Base-by-base conservation (phyloP, 2,113 vertebrate species). In the Balaenoptera acutorostrata region DNA sequence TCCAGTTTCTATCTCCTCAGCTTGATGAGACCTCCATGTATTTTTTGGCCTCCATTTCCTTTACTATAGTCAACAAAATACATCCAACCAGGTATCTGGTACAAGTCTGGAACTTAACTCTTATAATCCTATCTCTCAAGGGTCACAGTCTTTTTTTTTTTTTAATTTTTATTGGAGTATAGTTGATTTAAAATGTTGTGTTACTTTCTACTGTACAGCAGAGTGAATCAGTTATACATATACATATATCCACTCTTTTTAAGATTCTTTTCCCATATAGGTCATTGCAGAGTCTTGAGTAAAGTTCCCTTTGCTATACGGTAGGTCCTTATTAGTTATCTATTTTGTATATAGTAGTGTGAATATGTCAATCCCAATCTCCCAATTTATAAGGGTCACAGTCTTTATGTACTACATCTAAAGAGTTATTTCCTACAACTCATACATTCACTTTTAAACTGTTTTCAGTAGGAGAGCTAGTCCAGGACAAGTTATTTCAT, bases 1-100 rank as follows among this genome's bases (percentile, higher is more conserved):
- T 77, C 18, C 31, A 85, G 4, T 49, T 59, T 52, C 41, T 59
- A 1, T 52, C 8, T 49, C 0, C 3, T 80, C 2, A 20, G 5
- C 29, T 59, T 3, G 3, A 0, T 52, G 21, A 41, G 11, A 78
- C 18, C 3, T 21, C 8, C 3, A 0, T 36, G n/a, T 9, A 78
- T 4, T 41, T 0, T 75, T 74, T 52, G 31, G 21, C n/a, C 23
- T 83, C 23, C 27, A 21, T 1, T 36, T 78, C 33, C 20, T 63
- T 64, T 55, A 20, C 46, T 64, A 8, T 8, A 68, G 14, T 39
- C 36, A 49, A 93, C 27, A 90, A 33, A 72, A 29, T 44, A 15
- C 17, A 33, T 75, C 4, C 13, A 69, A 41, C 27, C 9, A 59
- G 20, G 2, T 52, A 82, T 41, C 29, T 44, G 25, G 21, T 59